Percentiles rank a stretch among this genome's conserved stretches.
These are phyloP conservation scores for Tetrao urogallus DNA, from an alignment of 2,113 vertebrate genomes.

Conservation along the genomic window DNA sequence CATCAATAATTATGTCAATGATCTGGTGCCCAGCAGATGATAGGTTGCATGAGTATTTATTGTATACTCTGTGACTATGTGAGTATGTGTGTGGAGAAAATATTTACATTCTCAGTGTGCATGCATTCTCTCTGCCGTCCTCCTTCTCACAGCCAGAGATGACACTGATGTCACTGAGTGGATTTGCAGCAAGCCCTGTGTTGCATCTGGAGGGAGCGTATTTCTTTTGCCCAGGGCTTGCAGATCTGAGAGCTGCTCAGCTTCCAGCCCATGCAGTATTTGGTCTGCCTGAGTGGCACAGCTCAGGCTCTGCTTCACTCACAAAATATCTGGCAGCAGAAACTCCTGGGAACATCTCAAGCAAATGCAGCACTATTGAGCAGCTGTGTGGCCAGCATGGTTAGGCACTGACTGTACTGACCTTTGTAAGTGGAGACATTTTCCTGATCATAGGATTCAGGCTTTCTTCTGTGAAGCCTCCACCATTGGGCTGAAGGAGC, in stretches of 20 bases:
- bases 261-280: not conserved
- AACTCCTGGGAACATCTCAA: not conserved
- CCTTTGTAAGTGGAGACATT: not conserved
- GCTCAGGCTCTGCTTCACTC: not conserved
- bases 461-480: not conserved
- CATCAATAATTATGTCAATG: conserved; percentile 53
- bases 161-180: not conserved
- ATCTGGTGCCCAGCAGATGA: not conserved
- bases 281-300: not conserved
- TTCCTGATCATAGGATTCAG: not conserved
- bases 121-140: not conserved
- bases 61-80: not conserved
- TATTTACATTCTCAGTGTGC: conserved; percentile 3
- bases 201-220: not conserved
- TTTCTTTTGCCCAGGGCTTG: not conserved
- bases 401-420: not conserved
- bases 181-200: not conserved
- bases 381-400: not conserved
- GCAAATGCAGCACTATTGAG: not conserved
- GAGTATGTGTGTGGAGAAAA: not conserved
- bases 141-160: not conserved
- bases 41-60: not conserved
- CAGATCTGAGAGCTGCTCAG: not conserved
- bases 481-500: not conserved
- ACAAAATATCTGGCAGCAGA: not conserved